Evolutionary conservation across 2,888 invertebrate species (phyloP), one percentile per base, ranked within the genome.

Genomic region (Pyrochroa serraticornis): DNA sequence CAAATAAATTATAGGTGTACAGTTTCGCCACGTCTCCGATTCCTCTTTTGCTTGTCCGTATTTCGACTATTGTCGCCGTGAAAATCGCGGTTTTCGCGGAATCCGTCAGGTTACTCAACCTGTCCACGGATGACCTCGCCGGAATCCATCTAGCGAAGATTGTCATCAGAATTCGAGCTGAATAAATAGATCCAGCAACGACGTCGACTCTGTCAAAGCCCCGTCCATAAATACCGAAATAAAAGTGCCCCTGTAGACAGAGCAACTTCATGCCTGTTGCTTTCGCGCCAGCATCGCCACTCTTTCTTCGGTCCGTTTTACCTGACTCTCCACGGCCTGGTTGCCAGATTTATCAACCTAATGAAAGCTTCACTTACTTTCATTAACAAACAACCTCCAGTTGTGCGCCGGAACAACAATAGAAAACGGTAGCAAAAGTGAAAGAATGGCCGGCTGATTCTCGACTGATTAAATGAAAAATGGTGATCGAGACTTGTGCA

Each of bases 131-230:
- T 65, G 69, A 69, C 69, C 69, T 68, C 64, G 52, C 47, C 57
- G 69, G 69, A 68, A 69, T 68, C 68, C 68, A 65, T 62, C 64
- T 49, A 45, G 48, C 54, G 51, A 62, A 68, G 69, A 69, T 69
- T 69, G 69, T 68, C 69, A 69, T 69, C 68, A 65, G 66, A 65
- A 66, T 67, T 65, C 65, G 64, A 61, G 62, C 58, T 69, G 65
- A 69, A 69, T 69, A 67, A 69, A 67, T 69, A 67, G 66, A 69
- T 64, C 62, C 62, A 64, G 46, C 36, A 46, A 66, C 64, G 66
- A 60, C 65, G 60, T 64, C 67, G 60, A 60, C 63, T 59, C 67
- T 65, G 59, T 59, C 51, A 59, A 59, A 59, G 50, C 13, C 34
- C 46, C 53, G 58, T 45, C 49, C 58, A 54, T 58, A 58, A 58